Evolutionary conservation across 2,113 vertebrate genomes (phyloP).

Genomic region (Gymnogyps californianus): DNA sequence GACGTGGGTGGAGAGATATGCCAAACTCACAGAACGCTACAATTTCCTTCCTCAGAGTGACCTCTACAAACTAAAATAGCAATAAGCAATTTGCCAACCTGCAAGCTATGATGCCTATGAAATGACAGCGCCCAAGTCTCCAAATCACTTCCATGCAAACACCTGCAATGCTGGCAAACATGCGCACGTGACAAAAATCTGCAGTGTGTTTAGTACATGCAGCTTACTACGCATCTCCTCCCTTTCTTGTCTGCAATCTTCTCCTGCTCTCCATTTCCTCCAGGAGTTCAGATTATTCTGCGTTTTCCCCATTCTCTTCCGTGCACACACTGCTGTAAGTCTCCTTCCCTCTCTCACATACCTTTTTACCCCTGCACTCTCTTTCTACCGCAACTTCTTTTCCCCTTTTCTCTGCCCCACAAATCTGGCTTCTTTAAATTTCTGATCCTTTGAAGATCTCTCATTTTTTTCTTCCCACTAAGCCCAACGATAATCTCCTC

Average conservation of each 20-base stretch:
- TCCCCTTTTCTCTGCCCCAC: not conserved
- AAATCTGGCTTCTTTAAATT: not conserved
- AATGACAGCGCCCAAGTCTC: not conserved
- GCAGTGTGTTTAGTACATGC: not conserved
- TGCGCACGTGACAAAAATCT: rapidly evolving
- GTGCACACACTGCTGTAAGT: not conserved
- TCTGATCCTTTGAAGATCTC: not conserved
- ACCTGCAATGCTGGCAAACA: not conserved
- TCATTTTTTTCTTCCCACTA: not conserved
- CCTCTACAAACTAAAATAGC: not conserved
- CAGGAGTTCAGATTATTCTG: not conserved
- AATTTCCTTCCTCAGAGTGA: not conserved
- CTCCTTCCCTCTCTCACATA: not conserved
- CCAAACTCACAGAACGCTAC: not conserved
- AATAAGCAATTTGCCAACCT: not conserved
- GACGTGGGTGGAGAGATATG: not conserved
- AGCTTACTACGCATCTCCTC: not conserved
- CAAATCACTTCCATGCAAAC: not conserved
- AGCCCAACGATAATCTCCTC: not conserved
- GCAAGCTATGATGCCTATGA: not conserved
- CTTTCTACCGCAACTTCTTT: not conserved
- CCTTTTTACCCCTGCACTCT: not conserved
- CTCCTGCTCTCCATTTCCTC: not conserved
- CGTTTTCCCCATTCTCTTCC: not conserved
- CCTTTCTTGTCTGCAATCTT: not conserved